These are phyloP conservation scores for Microchrysa polita DNA, from an alignment of 2,888 invertebrate species.

Conservation along the genomic window DNA sequence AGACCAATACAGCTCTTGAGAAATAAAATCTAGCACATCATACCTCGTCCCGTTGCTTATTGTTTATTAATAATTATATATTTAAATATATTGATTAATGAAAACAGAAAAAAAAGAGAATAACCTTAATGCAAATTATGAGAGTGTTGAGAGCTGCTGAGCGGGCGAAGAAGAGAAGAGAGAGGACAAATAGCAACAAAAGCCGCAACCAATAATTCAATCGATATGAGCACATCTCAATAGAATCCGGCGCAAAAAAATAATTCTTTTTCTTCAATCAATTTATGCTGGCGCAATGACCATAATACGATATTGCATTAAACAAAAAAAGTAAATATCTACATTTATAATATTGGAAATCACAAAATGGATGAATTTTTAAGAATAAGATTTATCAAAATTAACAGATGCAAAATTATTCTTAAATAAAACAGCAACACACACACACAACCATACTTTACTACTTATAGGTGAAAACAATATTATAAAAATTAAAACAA, in stretches of 20 bases:
- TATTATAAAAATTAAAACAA: constrained; percentile 25
- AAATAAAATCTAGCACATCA: constrained; percentile 75
- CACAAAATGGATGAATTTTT: background rate
- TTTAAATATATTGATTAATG: constrained; percentile 49
- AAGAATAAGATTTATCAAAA: constrained; percentile 14
- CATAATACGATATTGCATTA: background rate
- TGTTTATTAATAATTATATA: constrained; percentile 50
- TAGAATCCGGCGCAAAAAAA: no score
- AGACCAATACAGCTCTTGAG: constrained; percentile 95
- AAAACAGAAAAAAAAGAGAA: constrained; percentile 39
- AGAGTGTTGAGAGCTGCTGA: background rate
- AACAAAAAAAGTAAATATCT: constrained; percentile 30
- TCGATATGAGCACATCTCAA: no score
- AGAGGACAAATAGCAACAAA: background rate
- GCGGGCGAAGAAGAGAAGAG: background rate
- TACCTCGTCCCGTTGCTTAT: constrained; percentile 59
- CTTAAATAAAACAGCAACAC: constrained; percentile 19
- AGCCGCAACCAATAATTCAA: background rate
- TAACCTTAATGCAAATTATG: constrained; percentile 4
- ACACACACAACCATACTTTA: constrained; percentile 10
- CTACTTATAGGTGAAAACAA: constrained; percentile 39
- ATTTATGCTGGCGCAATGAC: constrained; percentile 5
- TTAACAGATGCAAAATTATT: background rate
- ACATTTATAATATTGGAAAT: background rate
- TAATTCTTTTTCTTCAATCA: no score